Percentiles rank a stretch among this genome's conserved stretches.
These are phyloP conservation scores for Calosoma granatense DNA, from an alignment of 1,140 invertebrate genomes.

Conservation along the genomic window DNA sequence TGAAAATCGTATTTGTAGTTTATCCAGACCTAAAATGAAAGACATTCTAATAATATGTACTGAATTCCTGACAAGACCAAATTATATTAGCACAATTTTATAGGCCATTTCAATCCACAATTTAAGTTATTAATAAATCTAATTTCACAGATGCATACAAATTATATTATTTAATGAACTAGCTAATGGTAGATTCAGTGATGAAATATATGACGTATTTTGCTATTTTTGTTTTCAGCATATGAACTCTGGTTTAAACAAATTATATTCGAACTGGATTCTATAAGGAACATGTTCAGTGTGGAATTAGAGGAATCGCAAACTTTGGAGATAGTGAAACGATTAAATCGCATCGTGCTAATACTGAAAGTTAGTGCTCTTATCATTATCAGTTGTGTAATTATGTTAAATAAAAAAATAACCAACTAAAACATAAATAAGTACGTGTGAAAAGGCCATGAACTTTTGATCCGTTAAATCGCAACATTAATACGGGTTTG, in stretches of 20 bases:
- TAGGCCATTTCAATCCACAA: too few species aligned
- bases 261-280: constrained; percentile 95
- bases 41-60: too few species aligned
- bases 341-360: constrained; percentile 82
- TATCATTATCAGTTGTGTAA: not conserved
- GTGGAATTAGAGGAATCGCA: constrained; percentile 80
- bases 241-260: constrained; percentile 99
- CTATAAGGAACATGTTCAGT: constrained; percentile 73
- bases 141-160: too few species aligned
- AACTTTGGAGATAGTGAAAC: constrained; percentile 85
- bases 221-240: constrained; percentile 49
- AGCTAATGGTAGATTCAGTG: too few species aligned
- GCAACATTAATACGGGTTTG: not conserved
- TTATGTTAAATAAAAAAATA: not conserved
- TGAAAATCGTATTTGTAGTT: too few species aligned
- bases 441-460: not conserved
- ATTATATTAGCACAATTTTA: too few species aligned
- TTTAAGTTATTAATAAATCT: too few species aligned
- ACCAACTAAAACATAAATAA: not conserved
- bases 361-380: constrained; percentile 77
- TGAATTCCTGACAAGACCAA: too few species aligned
- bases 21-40: too few species aligned
- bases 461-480: not conserved
- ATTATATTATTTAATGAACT: too few species aligned
- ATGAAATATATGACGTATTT: constrained; percentile 1